A percentile compares a stretch with the other conserved stretches of the same genome.
phyloP scores from a whole-genome alignment of 2,113 vertebrate genomes.

The Sturnira hondurensis region DNA sequence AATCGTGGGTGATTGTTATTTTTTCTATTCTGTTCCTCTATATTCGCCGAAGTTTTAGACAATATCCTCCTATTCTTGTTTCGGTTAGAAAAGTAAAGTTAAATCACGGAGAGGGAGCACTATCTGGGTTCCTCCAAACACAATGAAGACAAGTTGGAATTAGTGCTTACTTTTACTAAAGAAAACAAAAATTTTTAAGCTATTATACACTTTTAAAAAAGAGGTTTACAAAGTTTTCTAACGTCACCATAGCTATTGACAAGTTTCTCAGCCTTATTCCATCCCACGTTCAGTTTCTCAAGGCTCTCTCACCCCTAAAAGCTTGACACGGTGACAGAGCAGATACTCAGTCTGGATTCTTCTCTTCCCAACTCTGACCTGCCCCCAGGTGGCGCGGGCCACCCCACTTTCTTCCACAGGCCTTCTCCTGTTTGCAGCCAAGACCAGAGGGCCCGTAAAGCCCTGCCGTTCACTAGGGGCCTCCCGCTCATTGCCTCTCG shows the following conservation, averaged over 20 bases:
- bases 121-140: neutral
- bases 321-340: neutral
- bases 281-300: neutral
- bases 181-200: neutral
- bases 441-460: neutral
- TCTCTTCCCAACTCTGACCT: neutral
- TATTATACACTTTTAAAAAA: neutral
- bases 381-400: neutral
- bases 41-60: neutral
- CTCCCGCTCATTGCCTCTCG: neutral
- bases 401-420: neutral
- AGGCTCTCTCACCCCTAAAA: neutral
- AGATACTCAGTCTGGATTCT: neutral
- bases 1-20: neutral
- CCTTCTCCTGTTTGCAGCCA: neutral
- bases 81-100: slow-evolving; percentile 9
- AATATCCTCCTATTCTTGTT: neutral
- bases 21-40: neutral
- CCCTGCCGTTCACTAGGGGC: neutral
- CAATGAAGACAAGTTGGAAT: neutral
- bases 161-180: neutral
- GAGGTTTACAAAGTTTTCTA: neutral
- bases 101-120: neutral
- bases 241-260: neutral
- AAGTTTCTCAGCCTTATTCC: neutral